Evolutionary conservation across 1,140 invertebrate species (phyloP).

Genomic region (Drosophila seguyi): DNA sequence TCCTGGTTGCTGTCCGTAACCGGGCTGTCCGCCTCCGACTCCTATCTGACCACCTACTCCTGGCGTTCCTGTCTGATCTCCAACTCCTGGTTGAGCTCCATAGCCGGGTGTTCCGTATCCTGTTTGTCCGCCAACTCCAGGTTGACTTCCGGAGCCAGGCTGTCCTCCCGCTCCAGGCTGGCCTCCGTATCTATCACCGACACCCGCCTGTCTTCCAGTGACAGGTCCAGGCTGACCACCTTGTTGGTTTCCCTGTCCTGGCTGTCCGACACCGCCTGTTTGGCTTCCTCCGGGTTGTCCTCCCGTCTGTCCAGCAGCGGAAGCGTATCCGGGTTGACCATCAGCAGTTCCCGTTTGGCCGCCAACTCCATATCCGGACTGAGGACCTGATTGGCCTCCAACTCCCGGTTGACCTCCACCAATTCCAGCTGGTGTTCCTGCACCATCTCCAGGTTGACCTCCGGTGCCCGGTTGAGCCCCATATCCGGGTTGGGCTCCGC

Average conservation of each 20-base stretch:
- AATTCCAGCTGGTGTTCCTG: slow-evolving; percentile 15
- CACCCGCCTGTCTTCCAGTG: too few species aligned
- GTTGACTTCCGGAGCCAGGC: not conserved
- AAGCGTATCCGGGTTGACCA: slow-evolving; percentile 27
- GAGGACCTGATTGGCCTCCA: not conserved
- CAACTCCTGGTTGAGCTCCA: slow-evolving; percentile 9
- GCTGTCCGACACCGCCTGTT: too few species aligned
- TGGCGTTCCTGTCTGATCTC: slow-evolving; percentile 11
- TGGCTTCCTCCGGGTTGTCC: slow-evolving; percentile 15
- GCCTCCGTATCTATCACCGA: too few species aligned
- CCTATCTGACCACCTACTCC: slow-evolving; percentile 12
- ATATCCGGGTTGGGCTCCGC: slow-evolving; percentile 10
- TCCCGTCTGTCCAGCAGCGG: slow-evolving; percentile 11
- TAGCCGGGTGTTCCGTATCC: too few species aligned
- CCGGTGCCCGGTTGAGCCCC: slow-evolving; percentile 22
- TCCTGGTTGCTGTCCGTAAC: slow-evolving; percentile 11
- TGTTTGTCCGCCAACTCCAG: slow-evolving; percentile 9
- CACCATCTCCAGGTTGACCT: slow-evolving; percentile 14
- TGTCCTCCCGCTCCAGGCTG: slow-evolving; percentile 3
- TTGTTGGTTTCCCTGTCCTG: not conserved
- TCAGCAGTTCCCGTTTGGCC: not conserved
- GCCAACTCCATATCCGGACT: slow-evolving; percentile 3
- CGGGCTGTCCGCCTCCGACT: slow-evolving; percentile 5
- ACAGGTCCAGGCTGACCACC: not conserved
- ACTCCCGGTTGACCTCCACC: slow-evolving; percentile 20